phyloP scores from a whole-genome alignment of 2,113 vertebrate genomes.

The Lycaon pictus region DNA sequence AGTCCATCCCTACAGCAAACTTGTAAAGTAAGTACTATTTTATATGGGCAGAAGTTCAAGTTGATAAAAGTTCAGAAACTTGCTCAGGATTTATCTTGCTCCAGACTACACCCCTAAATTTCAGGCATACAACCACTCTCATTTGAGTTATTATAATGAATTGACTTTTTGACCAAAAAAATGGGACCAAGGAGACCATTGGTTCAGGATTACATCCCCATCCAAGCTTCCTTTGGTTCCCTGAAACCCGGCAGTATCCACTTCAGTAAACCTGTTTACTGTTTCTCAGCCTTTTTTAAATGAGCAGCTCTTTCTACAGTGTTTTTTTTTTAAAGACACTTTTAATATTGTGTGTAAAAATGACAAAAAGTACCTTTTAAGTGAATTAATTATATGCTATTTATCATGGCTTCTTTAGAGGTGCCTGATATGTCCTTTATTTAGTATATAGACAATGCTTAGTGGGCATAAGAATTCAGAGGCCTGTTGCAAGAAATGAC shows the following conservation, averaged over 20 bases:
- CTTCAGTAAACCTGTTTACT: neutral
- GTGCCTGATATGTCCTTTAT: neutral
- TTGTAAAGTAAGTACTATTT: neutral
- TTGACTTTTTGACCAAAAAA: neutral
- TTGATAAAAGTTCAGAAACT: neutral
- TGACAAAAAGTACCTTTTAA: neutral
- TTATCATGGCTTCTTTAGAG: neutral
- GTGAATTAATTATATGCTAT: neutral
- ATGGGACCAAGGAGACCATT: neutral
- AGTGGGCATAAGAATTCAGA: neutral
- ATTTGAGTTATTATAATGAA: neutral
- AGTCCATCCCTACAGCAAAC: neutral
- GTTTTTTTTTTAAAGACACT: neutral
- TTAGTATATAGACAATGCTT: neutral
- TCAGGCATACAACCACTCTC: neutral
- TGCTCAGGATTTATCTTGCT: neutral
- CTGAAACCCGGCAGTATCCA: neutral
- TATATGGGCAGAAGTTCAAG: neutral
- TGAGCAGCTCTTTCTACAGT: neutral
- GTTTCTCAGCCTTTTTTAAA: slow-evolving; percentile 43
- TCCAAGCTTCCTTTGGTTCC: neutral
- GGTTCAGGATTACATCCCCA: neutral
- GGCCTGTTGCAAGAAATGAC: neutral
- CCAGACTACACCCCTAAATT: neutral
- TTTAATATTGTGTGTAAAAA: slow-evolving; percentile 10